phyloP scores from a whole-genome alignment of 1,140 invertebrate genomes.

The Zaprionus africanus region DNA sequence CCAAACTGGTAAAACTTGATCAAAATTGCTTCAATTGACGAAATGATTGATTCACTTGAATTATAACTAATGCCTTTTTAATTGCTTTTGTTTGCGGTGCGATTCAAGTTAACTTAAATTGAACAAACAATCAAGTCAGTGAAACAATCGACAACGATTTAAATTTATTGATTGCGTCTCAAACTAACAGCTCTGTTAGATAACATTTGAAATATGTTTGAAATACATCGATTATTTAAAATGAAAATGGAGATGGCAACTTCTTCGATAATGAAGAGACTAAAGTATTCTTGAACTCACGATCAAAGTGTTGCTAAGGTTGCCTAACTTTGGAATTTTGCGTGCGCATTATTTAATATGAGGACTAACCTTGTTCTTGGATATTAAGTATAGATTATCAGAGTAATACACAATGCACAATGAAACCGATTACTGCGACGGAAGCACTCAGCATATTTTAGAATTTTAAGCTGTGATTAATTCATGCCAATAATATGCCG shows the following conservation, averaged over 20 bases:
- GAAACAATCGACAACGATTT: too few relatives aligned
- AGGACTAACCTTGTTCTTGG: background rate
- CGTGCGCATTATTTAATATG: background rate
- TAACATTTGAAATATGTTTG: too few relatives aligned
- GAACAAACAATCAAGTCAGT: too few relatives aligned
- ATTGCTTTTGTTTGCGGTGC: conserved; percentile 10
- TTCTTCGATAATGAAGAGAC: background rate
- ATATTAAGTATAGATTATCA: background rate
- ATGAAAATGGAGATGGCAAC: background rate
- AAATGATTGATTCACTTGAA: conserved; percentile 35
- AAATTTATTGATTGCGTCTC: background rate
- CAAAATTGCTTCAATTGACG: conserved; percentile 43
- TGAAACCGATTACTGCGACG: background rate
- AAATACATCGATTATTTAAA: background rate
- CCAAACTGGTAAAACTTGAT: conserved; percentile 48
- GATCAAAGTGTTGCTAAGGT: too few relatives aligned
- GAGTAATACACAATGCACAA: background rate
- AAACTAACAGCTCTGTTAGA: background rate
- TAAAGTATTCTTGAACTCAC: background rate
- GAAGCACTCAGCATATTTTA: conserved; percentile 10
- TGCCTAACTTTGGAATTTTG: background rate
- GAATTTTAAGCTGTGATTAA: conserved; percentile 26
- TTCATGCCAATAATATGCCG: conserved; percentile 27
- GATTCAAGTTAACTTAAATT: background rate
- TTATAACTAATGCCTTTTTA: background rate